Evolutionary conservation across 1,140 invertebrate genomes (phyloP).

Genomic region (Contarinia nasturtii): DNA sequence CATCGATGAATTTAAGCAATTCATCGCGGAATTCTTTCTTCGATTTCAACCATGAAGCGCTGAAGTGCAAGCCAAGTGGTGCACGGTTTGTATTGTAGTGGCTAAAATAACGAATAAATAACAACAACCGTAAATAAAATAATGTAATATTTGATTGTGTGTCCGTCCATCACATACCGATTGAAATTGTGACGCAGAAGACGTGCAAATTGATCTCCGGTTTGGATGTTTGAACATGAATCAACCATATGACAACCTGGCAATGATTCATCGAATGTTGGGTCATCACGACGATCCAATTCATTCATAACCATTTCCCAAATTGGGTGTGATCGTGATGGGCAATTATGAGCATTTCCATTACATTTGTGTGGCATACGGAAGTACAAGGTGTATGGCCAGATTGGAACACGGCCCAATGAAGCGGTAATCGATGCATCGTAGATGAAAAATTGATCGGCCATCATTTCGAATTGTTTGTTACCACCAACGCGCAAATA

Average conservation of each 20-base stretch:
- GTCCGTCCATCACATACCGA: slow-evolving; percentile 21
- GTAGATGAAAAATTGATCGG: slow-evolving; percentile 85
- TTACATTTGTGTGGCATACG: slow-evolving; percentile 88
- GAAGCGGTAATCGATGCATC: slow-evolving; percentile 86
- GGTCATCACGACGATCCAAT: slow-evolving; percentile 76
- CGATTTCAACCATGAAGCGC: slow-evolving; percentile 86
- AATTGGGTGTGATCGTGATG: slow-evolving; percentile 72
- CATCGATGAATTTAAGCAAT: slow-evolving; percentile 84
- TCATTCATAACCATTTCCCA: slow-evolving; percentile 97
- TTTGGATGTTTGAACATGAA: slow-evolving; percentile 80
- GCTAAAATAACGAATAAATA: too few species aligned
- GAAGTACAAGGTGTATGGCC: slow-evolving; percentile 92
- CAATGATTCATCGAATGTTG: slow-evolving; percentile 73
- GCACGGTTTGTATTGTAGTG: slow-evolving; percentile 85
- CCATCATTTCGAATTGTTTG: slow-evolving; percentile 92
- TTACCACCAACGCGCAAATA: slow-evolving; percentile 83
- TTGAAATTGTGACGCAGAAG: slow-evolving; percentile 86
- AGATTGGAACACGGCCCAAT: slow-evolving; percentile 71
- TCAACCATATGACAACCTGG: slow-evolving; percentile 89
- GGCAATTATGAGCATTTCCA: slow-evolving; percentile 81
- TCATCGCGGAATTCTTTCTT: slow-evolving; percentile 85
- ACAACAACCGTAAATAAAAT: too few species aligned
- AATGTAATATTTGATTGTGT: too few species aligned
- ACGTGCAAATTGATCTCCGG: slow-evolving; percentile 68
- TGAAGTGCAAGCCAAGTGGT: slow-evolving; percentile 86